Evolutionary conservation across 1,140 invertebrate genomes (phyloP).

Genomic region (Formica selysi): DNA sequence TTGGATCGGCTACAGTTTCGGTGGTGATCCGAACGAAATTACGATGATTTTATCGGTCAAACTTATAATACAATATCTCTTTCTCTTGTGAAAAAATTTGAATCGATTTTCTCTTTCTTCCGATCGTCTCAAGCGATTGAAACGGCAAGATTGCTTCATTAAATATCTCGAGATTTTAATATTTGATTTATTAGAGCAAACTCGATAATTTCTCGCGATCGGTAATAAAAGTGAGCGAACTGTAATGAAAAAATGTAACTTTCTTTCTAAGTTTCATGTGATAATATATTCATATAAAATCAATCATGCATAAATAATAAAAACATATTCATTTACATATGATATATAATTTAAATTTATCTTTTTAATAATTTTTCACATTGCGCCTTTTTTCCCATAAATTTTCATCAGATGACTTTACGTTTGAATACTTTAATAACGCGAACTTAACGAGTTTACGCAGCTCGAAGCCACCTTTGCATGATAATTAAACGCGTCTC

Average conservation of each 20-base stretch:
- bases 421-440: slow-evolving; percentile 17
- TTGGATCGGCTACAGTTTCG: slow-evolving; percentile 12
- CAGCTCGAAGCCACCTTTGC: slow-evolving; percentile 46
- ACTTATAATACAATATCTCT: slow-evolving; percentile 16
- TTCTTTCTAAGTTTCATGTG: not conserved
- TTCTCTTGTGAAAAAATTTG: not conserved
- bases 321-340: not conserved
- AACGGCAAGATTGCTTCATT: not conserved
- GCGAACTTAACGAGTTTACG: slow-evolving; percentile 48
- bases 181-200: not conserved
- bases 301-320: not conserved
- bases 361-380: slow-evolving; percentile 27
- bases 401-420: not conserved
- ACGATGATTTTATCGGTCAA: slow-evolving; percentile 49
- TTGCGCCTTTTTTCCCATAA: not conserved
- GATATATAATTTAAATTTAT: not conserved
- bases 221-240: not conserved
- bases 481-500: slow-evolving; percentile 56
- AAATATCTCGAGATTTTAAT: slow-evolving; percentile 29
- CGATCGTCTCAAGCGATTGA: not conserved
- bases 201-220: not conserved
- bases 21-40: slow-evolving; percentile 29
- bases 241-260: not conserved
- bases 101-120: slow-evolving; percentile 20
- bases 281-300: not conserved